phyloP scores from a whole-genome alignment of 2,888 invertebrate genomes.

The Epistrophella euchroma region DNA sequence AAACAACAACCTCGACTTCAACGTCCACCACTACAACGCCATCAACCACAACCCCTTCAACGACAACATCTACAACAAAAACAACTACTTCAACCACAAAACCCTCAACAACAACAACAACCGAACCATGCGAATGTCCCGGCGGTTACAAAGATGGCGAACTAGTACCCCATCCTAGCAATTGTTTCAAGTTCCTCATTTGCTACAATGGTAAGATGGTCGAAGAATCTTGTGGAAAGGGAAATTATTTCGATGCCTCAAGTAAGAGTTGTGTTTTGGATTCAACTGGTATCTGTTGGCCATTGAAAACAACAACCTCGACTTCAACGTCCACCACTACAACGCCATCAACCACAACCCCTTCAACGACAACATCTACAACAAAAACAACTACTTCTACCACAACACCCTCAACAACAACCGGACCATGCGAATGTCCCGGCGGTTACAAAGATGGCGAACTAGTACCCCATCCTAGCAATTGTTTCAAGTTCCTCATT shows the following conservation, averaged over 20 bases:
- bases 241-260: neutral
- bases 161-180: neutral
- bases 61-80: too few species aligned
- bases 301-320: neutral
- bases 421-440: neutral
- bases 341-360: neutral
- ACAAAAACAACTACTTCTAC: constrained; percentile 4
- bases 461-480: neutral
- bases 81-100: constrained; percentile 1
- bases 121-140: neutral
- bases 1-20: neutral
- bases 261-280: neutral
- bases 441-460: neutral
- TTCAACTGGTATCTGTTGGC: neutral
- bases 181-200: neutral
- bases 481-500: neutral
- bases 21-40: neutral
- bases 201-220: neutral
- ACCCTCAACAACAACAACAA: constrained; percentile 1
- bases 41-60: neutral
- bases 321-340: neutral
- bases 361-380: neutral
- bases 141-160: neutral
- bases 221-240: neutral
- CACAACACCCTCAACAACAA: neutral